Percentiles rank a stretch among this genome's conserved stretches.
These are phyloP conservation scores for Drosophila barbarae DNA, from an alignment of 2,888 invertebrate genomes.

Conservation along the genomic window DNA sequence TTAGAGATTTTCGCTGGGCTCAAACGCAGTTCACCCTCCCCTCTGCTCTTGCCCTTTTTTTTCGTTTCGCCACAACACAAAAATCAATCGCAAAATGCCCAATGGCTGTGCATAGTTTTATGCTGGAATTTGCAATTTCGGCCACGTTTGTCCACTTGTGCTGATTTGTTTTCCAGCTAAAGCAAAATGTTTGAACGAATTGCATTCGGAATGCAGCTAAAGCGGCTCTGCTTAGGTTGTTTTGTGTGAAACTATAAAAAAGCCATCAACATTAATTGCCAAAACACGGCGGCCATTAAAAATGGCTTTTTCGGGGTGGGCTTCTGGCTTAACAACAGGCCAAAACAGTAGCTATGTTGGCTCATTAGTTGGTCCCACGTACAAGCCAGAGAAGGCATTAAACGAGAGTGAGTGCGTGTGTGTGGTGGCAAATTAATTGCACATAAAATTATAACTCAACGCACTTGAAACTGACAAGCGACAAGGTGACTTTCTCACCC, in stretches of 20 bases:
- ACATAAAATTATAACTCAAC: constrained; percentile 72
- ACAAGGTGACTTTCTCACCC: constrained; percentile 36
- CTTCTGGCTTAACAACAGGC: constrained; percentile 34
- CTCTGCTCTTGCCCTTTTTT: not conserved
- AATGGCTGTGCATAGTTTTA: constrained; percentile 33
- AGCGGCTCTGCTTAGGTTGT: constrained; percentile 6
- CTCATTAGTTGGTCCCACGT: constrained; percentile 59
- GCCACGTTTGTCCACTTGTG: constrained; percentile 32
- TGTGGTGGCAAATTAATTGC: constrained; percentile 70
- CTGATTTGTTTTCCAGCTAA: constrained; percentile 27
- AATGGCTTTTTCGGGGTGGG: constrained; percentile 27
- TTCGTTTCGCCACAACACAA: constrained; percentile 20
- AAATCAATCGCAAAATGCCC: constrained; percentile 60
- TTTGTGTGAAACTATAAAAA: constrained; percentile 55
- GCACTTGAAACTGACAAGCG: constrained; percentile 60
- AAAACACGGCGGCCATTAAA: constrained; percentile 54
- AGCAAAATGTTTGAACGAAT: constrained; percentile 27
- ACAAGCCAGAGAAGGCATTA: constrained; percentile 29
- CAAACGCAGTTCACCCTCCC: constrained; percentile 31
- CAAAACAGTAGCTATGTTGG: constrained; percentile 39
- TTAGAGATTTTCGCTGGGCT: constrained; percentile 65
- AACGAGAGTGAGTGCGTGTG: constrained; percentile 40
- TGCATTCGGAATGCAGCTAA: constrained; percentile 18
- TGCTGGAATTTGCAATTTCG: constrained; percentile 39
- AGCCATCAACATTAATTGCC: constrained; percentile 69